Evolutionary conservation across 2,113 vertebrate genomes (phyloP).

Genomic region (Coregonus clupeaformis): DNA sequence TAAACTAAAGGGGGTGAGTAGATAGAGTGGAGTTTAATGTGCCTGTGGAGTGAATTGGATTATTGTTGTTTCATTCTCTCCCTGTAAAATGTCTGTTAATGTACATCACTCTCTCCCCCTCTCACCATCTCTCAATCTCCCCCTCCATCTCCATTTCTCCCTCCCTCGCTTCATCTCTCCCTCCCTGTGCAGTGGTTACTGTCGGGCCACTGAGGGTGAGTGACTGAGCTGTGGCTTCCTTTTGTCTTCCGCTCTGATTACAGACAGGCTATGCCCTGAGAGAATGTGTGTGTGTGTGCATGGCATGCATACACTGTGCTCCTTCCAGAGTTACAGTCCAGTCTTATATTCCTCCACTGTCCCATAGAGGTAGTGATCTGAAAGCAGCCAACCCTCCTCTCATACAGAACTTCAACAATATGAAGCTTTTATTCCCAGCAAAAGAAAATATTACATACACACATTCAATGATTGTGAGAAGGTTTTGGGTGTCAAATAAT

Average conservation of each 20-base stretch:
- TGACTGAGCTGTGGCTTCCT: background rate
- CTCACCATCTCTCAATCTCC: background rate
- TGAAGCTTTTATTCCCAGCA: too few species aligned
- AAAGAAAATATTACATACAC: too few species aligned
- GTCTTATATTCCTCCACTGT: too few species aligned
- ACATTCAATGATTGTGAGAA: too few species aligned
- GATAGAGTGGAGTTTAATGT: background rate
- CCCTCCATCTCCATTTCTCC: background rate
- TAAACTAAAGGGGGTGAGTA: too few species aligned
- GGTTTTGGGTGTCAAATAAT: too few species aligned
- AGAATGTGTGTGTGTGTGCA: too few species aligned
- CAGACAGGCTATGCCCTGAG: background rate
- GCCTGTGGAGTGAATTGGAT: background rate
- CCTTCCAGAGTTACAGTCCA: too few species aligned
- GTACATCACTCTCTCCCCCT: background rate
- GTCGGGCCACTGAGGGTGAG: slow-evolving; percentile 1
- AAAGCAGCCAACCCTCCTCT: too few species aligned
- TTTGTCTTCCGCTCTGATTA: slow-evolving; percentile 7
- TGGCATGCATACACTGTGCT: too few species aligned
- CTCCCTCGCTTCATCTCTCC: background rate
- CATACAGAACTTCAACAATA: too few species aligned
- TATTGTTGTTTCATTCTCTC: background rate
- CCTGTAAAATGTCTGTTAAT: background rate
- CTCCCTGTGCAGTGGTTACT: background rate
- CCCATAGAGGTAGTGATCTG: too few species aligned